Evolutionary conservation across 2,113 vertebrate species (phyloP), one percentile per base, ranked within the genome.

Genomic region (Cololabis saira): DNA sequence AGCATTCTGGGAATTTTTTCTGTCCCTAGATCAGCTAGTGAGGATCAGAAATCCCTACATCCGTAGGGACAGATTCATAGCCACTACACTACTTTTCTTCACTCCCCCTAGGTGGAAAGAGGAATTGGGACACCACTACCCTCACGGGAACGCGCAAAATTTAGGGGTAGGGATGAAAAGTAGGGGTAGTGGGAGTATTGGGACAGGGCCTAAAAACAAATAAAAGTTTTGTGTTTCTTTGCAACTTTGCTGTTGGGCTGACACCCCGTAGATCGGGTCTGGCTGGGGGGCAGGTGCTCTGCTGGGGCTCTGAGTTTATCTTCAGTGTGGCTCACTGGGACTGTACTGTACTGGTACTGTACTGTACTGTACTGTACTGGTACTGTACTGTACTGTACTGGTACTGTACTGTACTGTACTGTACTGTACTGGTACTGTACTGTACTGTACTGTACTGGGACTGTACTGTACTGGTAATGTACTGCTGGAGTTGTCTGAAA

Each of bases 221-320:
- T 15, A 45, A 15, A n/a, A 47, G n/a, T n/a, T 17, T 47, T 10
- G n/a, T 47, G n/a, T 47, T 47, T 47, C 2, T 17, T 45, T 47
- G 59, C 77, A 67, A 70, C 71, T 42, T 70, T 58, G 71, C 71
- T 78, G 71, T 74, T 73, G 74, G 81, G 74, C 45, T 80, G 59
- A 74, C 81, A 81, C 72, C 81, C 79, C 69, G 80, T 78, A 82
- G 74, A 85, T 81, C 78, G 77, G 89, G 84, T 88, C 85, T 88
- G 72, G 67, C 37, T 58, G 68, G 61, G 61, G 83, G 80, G 71
- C 81, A 81, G 81, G 81, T 83, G 80, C 81, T 83, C 71, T 76
- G 80, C 83, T 82, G 79, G 81, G 71, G 30, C 78, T 75, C 76
- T 78, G 50, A 41, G 61, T 54, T 71, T 78, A 83, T 89, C 87